Conservation (phyloP, 2,888 invertebrate species). For the Caenorhabditis sp. region DNA sequence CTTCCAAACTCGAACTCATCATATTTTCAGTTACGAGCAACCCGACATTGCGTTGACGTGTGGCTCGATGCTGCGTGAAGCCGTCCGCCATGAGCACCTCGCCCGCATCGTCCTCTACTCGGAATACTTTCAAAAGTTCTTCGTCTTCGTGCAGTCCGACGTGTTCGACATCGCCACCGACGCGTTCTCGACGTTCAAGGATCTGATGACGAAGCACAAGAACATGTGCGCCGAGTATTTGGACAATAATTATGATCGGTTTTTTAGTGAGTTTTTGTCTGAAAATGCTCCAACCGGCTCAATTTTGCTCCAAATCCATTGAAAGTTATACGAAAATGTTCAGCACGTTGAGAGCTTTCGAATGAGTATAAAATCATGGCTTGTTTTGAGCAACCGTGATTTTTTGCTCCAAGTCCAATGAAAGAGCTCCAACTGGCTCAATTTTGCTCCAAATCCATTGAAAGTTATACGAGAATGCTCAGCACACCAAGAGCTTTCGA, state of each 20-base stretch:
- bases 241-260: conserved; percentile 98
- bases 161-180: conserved; percentile 99
- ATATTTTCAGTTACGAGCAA: conserved; percentile 91
- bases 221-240: conserved; percentile 97
- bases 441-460: too few relatives aligned
- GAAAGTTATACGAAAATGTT: too few relatives aligned
- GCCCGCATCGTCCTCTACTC: conserved; percentile 98
- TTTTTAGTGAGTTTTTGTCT: conserved; percentile 90
- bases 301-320: too few relatives aligned
- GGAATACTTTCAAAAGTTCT: conserved; percentile 99
- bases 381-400: conserved; percentile 85
- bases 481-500: too few relatives aligned
- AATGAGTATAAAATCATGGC: background rate
- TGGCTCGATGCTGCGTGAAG: conserved; percentile 98
- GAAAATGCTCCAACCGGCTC: too few relatives aligned
- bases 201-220: conserved; percentile 86
- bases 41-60: conserved; percentile 99
- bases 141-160: conserved; percentile 88
- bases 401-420: too few relatives aligned
- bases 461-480: too few relatives aligned
- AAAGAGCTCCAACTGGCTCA: too few relatives aligned
- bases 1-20: too few relatives aligned
- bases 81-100: conserved; percentile 97
- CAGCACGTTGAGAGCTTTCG: too few relatives aligned
- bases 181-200: conserved; percentile 99